phyloP scores from a whole-genome alignment of 1,140 invertebrate genomes.

The Lepidurus packardi region DNA sequence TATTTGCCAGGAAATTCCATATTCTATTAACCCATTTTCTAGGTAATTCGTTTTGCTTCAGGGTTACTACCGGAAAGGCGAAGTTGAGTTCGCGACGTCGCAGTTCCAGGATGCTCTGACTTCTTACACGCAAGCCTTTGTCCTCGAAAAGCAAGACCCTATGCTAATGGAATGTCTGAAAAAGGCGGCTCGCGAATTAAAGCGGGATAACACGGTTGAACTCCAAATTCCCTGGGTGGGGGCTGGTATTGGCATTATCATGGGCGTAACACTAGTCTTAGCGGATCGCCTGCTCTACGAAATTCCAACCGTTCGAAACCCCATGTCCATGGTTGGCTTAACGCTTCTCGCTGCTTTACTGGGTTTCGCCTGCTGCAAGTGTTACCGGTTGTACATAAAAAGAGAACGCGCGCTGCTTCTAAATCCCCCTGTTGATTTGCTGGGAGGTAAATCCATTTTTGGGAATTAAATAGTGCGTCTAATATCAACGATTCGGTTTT shows the following conservation, averaged over 20 bases:
- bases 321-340: conserved; percentile 53
- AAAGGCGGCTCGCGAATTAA: conserved; percentile 54
- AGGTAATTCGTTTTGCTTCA: conserved; percentile 41
- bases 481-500: conserved; percentile 3
- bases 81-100: conserved; percentile 65
- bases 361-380: conserved; percentile 53
- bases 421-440: conserved; percentile 52
- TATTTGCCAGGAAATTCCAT: conserved; percentile 41
- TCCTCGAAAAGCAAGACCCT: conserved; percentile 61
- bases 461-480: background rate
- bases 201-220: conserved; percentile 55
- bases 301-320: conserved; percentile 57
- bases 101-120: conserved; percentile 62
- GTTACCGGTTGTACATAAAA: conserved; percentile 52
- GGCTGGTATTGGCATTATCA: conserved; percentile 62
- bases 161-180: conserved; percentile 59
- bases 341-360: conserved; percentile 55
- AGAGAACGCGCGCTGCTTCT: conserved; percentile 51
- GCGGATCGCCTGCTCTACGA: conserved; percentile 61
- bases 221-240: conserved; percentile 69
- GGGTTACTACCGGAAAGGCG: conserved; percentile 73
- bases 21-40: background rate
- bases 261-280: conserved; percentile 64
- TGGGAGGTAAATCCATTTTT: conserved; percentile 40
- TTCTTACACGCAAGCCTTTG: conserved; percentile 62